A percentile compares a stretch with the other conserved stretches of the same genome.
These are phyloP conservation scores for Chionis minor DNA, from an alignment of 2,113 vertebrate genomes.

Conservation along the genomic window DNA sequence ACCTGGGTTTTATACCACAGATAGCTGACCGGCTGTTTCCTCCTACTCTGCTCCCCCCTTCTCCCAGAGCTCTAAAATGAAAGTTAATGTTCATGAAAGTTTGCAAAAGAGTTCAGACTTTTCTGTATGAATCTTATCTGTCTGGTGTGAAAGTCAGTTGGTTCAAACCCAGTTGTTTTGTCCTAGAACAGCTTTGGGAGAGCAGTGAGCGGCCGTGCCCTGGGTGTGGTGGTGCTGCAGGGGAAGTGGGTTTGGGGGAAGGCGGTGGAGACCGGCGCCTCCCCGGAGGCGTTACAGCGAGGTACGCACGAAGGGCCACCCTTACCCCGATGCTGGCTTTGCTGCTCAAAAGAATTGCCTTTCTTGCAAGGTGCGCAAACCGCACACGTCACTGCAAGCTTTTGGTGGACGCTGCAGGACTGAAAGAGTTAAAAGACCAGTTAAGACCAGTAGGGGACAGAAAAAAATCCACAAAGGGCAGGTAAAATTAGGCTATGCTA, in stretches of 20 bases:
- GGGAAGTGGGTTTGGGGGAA: neutral
- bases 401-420: neutral
- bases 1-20: neutral
- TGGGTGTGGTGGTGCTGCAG: neutral
- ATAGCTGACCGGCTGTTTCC: neutral
- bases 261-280: neutral
- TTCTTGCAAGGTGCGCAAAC: neutral
- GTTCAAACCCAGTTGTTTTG: neutral
- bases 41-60: neutral
- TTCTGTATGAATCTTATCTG: neutral
- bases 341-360: neutral
- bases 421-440: neutral
- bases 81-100: neutral
- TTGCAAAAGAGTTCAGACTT: neutral
- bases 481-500: neutral
- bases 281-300: neutral
- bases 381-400: rapidly evolving
- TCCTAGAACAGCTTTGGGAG: neutral
- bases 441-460: neutral
- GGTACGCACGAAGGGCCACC: neutral
- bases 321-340: neutral
- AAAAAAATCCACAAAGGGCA: neutral
- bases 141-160: neutral
- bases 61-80: neutral
- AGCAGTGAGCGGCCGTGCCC: neutral